These are phyloP conservation scores for Peromyscus melanophrys DNA, from an alignment of 2,797 vertebrate genomes.

Conservation along the genomic window DNA sequence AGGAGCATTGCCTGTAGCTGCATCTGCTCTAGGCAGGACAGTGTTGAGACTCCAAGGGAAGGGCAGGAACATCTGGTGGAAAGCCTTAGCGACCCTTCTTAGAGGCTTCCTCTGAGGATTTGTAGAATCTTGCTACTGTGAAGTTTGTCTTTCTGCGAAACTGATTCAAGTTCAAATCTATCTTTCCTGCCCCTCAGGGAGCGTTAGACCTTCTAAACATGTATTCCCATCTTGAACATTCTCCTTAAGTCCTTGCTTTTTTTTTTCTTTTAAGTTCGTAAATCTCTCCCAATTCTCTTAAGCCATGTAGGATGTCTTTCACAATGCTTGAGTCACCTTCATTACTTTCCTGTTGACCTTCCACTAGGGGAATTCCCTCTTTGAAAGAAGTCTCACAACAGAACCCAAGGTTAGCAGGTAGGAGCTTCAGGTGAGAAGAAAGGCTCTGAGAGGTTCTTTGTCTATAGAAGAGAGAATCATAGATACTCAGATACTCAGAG, in stretches of 20 bases:
- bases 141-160: constrained; percentile 56
- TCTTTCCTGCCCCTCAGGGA: background rate
- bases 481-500: background rate
- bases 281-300: background rate
- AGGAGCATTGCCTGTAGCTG: background rate
- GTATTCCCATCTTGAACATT: background rate
- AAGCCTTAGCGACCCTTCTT: background rate
- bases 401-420: background rate
- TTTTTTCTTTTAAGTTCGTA: background rate
- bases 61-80: background rate
- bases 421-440: background rate
- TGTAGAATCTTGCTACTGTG: background rate
- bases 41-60: background rate
- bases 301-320: background rate
- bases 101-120: background rate
- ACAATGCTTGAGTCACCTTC: background rate
- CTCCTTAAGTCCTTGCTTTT: constrained; percentile 9
- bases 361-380: background rate
- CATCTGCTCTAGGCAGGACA: background rate
- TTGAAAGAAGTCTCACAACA: background rate
- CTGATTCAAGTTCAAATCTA: constrained; percentile 36
- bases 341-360: background rate
- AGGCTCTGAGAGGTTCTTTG: background rate
- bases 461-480: background rate
- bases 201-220: background rate